A percentile compares a stretch with the other conserved stretches of the same genome.
These are phyloP conservation scores for Agrypnus murinus DNA, from an alignment of 2,888 invertebrate genomes.

Conservation along the genomic window DNA sequence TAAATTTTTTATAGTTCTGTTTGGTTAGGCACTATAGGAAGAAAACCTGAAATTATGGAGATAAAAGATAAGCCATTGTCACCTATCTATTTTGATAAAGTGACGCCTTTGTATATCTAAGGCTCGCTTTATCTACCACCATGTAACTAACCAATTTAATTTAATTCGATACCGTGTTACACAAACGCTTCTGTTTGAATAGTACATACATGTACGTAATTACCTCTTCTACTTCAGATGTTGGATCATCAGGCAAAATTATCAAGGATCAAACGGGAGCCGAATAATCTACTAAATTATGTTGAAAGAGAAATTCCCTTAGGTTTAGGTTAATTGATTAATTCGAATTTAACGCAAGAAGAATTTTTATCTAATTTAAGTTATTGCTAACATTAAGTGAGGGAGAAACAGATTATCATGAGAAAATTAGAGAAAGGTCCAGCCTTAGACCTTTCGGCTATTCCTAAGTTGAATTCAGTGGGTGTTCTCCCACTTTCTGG, in stretches of 20 bases:
- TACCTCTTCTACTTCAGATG: conserved; percentile 1
- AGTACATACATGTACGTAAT: conserved; percentile 5
- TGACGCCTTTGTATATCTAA: background rate
- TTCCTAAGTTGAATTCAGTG: too few relatives aligned
- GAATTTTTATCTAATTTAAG: too few relatives aligned
- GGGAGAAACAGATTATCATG: too few relatives aligned
- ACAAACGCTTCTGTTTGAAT: background rate
- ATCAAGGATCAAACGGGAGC: too few relatives aligned
- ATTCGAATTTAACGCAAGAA: too few relatives aligned
- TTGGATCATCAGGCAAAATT: background rate
- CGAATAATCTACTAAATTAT: too few relatives aligned
- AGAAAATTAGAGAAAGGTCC: too few relatives aligned
- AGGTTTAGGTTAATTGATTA: too few relatives aligned
- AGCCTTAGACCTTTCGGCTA: too few relatives aligned
- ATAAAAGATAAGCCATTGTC: background rate
- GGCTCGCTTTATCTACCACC: background rate
- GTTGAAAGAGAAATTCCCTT: too few relatives aligned
- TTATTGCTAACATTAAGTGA: too few relatives aligned
- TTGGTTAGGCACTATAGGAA: background rate
- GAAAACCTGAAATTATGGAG: background rate
- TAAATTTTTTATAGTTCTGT: conserved; percentile 14
- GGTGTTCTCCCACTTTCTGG: too few relatives aligned
- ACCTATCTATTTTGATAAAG: background rate
- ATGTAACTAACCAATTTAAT: background rate
- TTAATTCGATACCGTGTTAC: background rate